These are phyloP conservation scores for Epinephelus awoara DNA, from an alignment of 2,797 vertebrate genomes.

Conservation along the genomic window DNA sequence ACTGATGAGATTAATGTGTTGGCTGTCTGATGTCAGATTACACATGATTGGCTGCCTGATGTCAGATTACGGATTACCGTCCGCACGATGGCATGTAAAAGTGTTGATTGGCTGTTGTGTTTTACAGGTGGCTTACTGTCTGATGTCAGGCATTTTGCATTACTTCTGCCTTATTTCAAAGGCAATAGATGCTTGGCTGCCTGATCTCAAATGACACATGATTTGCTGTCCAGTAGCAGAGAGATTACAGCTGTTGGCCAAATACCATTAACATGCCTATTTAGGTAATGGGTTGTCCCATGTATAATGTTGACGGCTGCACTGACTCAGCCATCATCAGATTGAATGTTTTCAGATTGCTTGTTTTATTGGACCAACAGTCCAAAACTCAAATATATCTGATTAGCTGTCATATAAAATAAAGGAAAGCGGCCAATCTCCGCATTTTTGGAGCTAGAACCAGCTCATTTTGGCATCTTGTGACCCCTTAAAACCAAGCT, in stretches of 20 bases:
- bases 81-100: constrained; percentile 26
- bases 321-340: neutral
- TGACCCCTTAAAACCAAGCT: neutral
- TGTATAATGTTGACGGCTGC: neutral
- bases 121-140: constrained; percentile 8
- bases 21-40: constrained; percentile 45
- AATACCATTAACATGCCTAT: neutral
- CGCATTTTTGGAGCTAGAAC: neutral
- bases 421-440: neutral
- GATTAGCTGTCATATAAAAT: neutral
- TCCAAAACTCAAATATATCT: neutral
- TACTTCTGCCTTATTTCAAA: neutral
- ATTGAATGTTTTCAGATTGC: neutral
- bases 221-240: neutral
- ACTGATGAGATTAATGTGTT: constrained; percentile 75
- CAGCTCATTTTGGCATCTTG: neutral
- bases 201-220: neutral
- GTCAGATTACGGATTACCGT: constrained; percentile 74
- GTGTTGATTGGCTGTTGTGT: constrained; percentile 53
- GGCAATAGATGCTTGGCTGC: neutral
- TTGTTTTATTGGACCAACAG: neutral
- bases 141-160: constrained; percentile 9
- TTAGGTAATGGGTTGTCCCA: neutral
- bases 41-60: constrained; percentile 68
- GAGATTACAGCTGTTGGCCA: neutral